Percentiles rank a stretch among this genome's conserved stretches.
phyloP scores from a whole-genome alignment of 1,140 invertebrate species.

The Aplysia californica region DNA sequence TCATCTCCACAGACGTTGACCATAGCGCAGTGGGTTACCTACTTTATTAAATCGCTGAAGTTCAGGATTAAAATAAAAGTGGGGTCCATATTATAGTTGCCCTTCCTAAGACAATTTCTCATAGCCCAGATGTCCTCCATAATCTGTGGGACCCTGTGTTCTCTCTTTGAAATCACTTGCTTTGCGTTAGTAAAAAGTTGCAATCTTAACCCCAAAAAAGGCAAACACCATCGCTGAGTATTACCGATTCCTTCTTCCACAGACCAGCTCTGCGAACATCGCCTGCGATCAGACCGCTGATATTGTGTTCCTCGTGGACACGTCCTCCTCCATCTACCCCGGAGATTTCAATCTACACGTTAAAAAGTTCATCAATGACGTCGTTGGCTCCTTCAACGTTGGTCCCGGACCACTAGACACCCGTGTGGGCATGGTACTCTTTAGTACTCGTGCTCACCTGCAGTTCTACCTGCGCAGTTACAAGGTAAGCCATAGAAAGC shows the following conservation, averaged over 20 bases:
- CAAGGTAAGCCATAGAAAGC: constrained; percentile 1
- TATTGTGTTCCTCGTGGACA: constrained; percentile 53
- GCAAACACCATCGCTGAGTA: too few species aligned
- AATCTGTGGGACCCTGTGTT: too few species aligned
- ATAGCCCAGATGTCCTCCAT: too few species aligned
- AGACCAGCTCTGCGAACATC: constrained; percentile 26
- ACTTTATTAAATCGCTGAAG: too few species aligned
- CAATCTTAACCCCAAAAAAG: too few species aligned
- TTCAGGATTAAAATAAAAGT: too few species aligned
- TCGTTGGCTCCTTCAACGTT: constrained; percentile 41
- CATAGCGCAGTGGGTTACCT: too few species aligned
- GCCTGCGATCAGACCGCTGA: constrained; percentile 42
- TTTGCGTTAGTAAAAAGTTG: too few species aligned
- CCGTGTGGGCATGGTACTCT: constrained; percentile 44
- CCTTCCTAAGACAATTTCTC: too few species aligned
- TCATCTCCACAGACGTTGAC: too few species aligned
- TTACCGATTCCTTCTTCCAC: neutral
- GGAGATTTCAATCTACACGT: constrained; percentile 43
- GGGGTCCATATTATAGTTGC: too few species aligned
- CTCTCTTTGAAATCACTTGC: too few species aligned
- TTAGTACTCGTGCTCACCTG: constrained; percentile 28
- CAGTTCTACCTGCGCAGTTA: constrained; percentile 39
- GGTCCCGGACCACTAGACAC: constrained; percentile 24
- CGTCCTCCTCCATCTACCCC: constrained; percentile 51
- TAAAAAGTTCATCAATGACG: constrained; percentile 45